phyloP scores from a whole-genome alignment of 2,888 invertebrate genomes.

The Pristionchus japonicus region DNA sequence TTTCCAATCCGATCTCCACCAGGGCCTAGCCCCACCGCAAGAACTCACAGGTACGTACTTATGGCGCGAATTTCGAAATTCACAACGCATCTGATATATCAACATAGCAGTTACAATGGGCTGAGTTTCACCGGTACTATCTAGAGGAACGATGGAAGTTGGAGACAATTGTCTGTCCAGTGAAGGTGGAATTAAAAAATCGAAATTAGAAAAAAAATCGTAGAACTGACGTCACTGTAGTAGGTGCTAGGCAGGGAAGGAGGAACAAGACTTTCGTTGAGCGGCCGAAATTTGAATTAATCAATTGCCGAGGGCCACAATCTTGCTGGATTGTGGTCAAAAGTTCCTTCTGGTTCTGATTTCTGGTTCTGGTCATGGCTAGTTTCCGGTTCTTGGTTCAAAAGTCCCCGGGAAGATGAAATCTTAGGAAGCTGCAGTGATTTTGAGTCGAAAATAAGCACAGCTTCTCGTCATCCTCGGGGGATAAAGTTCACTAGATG shows the following conservation, averaged over 20 bases:
- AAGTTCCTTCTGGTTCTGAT: neutral
- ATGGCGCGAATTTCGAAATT: neutral
- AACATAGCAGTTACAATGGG: neutral
- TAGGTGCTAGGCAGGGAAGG: neutral
- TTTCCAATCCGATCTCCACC: neutral
- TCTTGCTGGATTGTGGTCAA: neutral
- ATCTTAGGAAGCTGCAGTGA: too few relatives aligned
- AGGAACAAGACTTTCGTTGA: neutral
- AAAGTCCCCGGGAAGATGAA: too few relatives aligned
- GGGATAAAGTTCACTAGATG: neutral
- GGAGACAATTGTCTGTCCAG: neutral
- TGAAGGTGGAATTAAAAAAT: neutral
- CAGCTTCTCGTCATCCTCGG: too few relatives aligned
- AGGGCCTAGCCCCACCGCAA: slow-evolving; percentile 38
- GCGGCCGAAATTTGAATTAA: neutral
- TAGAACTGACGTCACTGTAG: neutral
- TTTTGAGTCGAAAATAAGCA: too few relatives aligned
- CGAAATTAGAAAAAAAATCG: neutral
- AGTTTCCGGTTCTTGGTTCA: too few relatives aligned
- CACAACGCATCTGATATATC: too few relatives aligned
- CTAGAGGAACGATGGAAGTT: neutral
- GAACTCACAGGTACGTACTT: slow-evolving; percentile 36
- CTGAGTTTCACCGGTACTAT: neutral
- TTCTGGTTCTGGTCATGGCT: too few relatives aligned
- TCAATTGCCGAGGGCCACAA: neutral